Evolutionary conservation across 2,113 vertebrate genomes (phyloP), one percentile per base, ranked within the genome.

Genomic region (Phaetusa simplex): DNA sequence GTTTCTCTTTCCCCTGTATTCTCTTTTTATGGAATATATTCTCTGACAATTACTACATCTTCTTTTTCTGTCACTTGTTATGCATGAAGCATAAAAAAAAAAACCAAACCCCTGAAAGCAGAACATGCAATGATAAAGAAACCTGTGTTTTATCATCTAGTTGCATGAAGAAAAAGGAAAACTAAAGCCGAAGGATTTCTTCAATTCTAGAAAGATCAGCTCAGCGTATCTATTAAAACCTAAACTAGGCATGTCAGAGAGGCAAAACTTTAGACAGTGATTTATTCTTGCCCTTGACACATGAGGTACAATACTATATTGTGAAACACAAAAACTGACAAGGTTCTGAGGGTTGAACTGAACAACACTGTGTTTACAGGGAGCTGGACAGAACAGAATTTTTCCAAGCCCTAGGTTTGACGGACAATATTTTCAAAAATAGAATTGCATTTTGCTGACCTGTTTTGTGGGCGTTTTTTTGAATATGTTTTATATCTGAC

Each of bases 251-350:
- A 86, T 82, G 61, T 79, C 88, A 89, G 80, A 55, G 55, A 86
- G 61, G 13, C 78, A 79, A 88, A 82, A 89, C 23, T 78, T 86
- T n/a, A 71, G 79, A 49, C 11, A 56, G 34, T 42, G 83, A 91
- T 84, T 95, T 95, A 74, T 91, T 74, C 61, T 90, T 93, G 43
- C 52, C 40, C 85, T 89, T 95, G 80, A 86, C 43, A 73, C 38
- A 73, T 40, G 20, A 86, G 22, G 50, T 53, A 45, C 23, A 84
- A 64, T 45, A 52, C 16, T 72, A 30, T 36, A 78, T n/a, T 36
- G 19, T 45, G 19, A 84, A 88, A 78, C 71, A 62, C n/a, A 71
- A 93, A 78, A 85, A 9, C 24, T 70, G 74, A 61, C 2, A 1
- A 50, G 27, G 15, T 80, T 92, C 40, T 90, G 16, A 79, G 56